Conservation (phyloP, 2,888 invertebrate genomes). For the Cataglyphis livida region DNA sequence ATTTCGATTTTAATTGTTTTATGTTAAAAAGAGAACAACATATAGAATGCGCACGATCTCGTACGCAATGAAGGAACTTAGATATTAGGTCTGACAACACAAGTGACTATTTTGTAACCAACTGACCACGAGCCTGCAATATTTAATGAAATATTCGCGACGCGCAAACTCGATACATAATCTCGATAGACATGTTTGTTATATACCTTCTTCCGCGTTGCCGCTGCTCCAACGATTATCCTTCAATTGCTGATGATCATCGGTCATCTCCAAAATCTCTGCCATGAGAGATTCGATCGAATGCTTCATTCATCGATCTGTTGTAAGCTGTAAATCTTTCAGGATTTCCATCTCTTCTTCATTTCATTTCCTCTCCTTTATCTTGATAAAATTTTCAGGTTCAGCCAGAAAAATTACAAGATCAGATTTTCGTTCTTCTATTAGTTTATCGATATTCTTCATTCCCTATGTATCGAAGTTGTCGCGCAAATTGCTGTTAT, state of each 20-base stretch:
- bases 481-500: not conserved
- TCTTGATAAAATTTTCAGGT: slow-evolving; percentile 65
- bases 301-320: not conserved
- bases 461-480: not conserved
- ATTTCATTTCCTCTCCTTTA: slow-evolving; percentile 23
- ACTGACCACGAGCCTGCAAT: slow-evolving; percentile 46
- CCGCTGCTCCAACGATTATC: slow-evolving; percentile 12
- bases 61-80: slow-evolving; percentile 68
- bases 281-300: not conserved
- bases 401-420: slow-evolving; percentile 55
- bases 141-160: slow-evolving; percentile 43
- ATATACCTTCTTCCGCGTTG: slow-evolving; percentile 65
- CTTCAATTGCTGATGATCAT: slow-evolving; percentile 9
- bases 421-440: not conserved
- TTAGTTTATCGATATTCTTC: slow-evolving; percentile 11
- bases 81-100: slow-evolving; percentile 57
- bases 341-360: not conserved
- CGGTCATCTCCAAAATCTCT: not conserved
- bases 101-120: slow-evolving; percentile 51
- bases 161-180: slow-evolving; percentile 41
- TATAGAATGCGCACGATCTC: slow-evolving; percentile 53
- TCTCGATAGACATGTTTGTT: slow-evolving; percentile 48
- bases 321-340: not conserved
- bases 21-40: slow-evolving; percentile 42
- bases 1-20: slow-evolving; percentile 8